A percentile compares a stretch with the other conserved stretches of the same genome.
phyloP scores from a whole-genome alignment of 1,140 invertebrate species.

The Plectrocnemia conspersa region DNA sequence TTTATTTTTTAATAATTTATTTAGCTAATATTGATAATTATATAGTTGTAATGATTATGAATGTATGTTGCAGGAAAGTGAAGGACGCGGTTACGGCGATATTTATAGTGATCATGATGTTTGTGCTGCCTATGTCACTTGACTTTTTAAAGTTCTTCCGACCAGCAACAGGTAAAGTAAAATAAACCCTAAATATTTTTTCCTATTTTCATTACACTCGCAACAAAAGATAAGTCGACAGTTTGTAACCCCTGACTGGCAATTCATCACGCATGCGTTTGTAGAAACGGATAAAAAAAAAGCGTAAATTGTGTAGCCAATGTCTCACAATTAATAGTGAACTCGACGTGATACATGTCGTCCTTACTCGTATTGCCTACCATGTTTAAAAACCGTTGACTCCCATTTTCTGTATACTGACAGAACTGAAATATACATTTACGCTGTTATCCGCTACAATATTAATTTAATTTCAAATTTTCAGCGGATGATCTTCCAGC shows the following conservation, averaged over 20 bases:
- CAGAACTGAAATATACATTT: background rate
- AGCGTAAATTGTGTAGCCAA: no score
- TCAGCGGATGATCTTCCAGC: slow-evolving; percentile 55
- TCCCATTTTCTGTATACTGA: background rate
- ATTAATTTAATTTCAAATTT: slow-evolving; percentile 23
- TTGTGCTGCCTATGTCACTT: slow-evolving; percentile 72
- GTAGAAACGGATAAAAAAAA: no score
- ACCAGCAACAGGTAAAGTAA: slow-evolving; percentile 36
- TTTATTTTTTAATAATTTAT: no score
- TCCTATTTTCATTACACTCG: slow-evolving; percentile 7
- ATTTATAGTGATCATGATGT: slow-evolving; percentile 73
- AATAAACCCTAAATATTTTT: slow-evolving; percentile 1
- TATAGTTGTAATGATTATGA: no score
- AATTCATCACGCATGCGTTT: no score
- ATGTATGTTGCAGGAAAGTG: slow-evolving; percentile 57
- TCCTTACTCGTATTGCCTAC: slow-evolving; percentile 15
- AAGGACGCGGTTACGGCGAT: slow-evolving; percentile 82
- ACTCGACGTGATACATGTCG: no score
- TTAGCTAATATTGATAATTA: no score
- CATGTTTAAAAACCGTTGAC: slow-evolving; percentile 1
- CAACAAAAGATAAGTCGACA: no score
- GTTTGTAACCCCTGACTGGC: no score
- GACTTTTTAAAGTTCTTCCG: slow-evolving; percentile 68
- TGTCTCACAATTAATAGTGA: no score
- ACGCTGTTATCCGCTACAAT: background rate